These are phyloP conservation scores for Quadriops clusia DNA, from an alignment of 2,888 invertebrate species.

Conservation along the genomic window DNA sequence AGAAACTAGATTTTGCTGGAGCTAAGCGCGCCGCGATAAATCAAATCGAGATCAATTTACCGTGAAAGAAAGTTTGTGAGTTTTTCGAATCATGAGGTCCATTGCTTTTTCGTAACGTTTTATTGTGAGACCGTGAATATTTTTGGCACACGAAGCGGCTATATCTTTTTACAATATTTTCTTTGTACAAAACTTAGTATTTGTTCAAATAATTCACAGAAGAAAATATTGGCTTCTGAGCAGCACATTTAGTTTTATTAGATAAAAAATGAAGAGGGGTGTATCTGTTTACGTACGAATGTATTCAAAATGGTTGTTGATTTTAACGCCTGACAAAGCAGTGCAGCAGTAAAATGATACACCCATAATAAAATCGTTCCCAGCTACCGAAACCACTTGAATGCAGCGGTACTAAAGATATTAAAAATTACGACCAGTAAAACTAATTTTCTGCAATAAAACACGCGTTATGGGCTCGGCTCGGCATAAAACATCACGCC, in stretches of 20 bases:
- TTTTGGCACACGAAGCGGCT: too few relatives aligned
- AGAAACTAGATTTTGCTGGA: constrained; percentile 16
- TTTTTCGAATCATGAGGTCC: constrained; percentile 20
- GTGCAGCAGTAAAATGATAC: constrained; percentile 21
- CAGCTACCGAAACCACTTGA: constrained; percentile 23
- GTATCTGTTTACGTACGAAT: too few relatives aligned
- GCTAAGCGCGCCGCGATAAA: constrained; percentile 24
- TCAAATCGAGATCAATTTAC: constrained; percentile 35
- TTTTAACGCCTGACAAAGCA: too few relatives aligned
- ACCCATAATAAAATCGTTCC: constrained; percentile 20
- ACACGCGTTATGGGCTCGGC: constrained; percentile 23
- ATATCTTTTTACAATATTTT: too few relatives aligned
- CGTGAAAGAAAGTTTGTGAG: constrained; percentile 27
- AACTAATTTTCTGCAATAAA: constrained; percentile 32
- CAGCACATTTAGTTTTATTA: too few relatives aligned
- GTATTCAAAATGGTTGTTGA: constrained; percentile 1
- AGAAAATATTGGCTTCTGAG: too few relatives aligned
- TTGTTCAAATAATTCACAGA: too few relatives aligned
- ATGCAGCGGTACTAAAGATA: constrained; percentile 20
- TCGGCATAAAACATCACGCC: constrained; percentile 27
- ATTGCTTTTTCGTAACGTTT: constrained; percentile 17
- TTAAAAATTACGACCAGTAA: constrained; percentile 32
- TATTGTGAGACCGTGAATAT: too few relatives aligned
- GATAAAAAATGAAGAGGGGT: too few relatives aligned
- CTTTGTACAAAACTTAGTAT: too few relatives aligned